Evolutionary conservation across 2,113 vertebrate genomes (phyloP), one percentile per base, ranked within the genome.

Genomic region (Erpornis zantholeuca): DNA sequence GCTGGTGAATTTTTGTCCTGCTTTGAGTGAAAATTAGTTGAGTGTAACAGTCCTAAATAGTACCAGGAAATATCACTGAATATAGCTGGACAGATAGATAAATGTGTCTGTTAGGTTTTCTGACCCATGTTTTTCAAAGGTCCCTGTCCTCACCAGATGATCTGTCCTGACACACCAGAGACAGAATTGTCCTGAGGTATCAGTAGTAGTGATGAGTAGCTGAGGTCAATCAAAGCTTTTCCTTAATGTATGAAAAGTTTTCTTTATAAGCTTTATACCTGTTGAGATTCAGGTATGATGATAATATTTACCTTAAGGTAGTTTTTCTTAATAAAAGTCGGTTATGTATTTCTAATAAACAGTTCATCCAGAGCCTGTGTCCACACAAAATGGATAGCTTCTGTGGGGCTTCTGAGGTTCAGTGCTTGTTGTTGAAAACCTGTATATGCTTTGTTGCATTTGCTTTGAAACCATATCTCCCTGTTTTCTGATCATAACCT

Each of bases 401-500:
- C 57, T 64, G 0, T 72, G 75, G 52, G 21, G 33, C 70, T 77
- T 68, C 65, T 72, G 60, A 57, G 50, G 66, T 66, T 61, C 72
- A 88, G 27, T 70, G 49, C 79, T 80, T 84, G 42, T 50, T 88
- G 24, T 82, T 89, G 68, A 91, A 95, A 96, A 73, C 38, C n/a
- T 36, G 3, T 57, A 73, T 54, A 71, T 87, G 86, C 94, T 80
- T 96, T 88, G 72, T 92, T 96, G 70, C 73, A 88, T 97, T 94
- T 97, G 79, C 75, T 78, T 94, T 96, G 94, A 96, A 84, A 86
- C 82, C 82, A 20, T 54, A 83, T 97, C 57, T 97, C 78, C 91
- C 80, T 61, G 3, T 96, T 97, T 97, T 96, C 96, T 97, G 82
- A 53, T 96, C 95, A 95, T 92, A 91, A 88, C 82, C 82, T 97